These are phyloP conservation scores for Ostrea denselamellosa DNA, from an alignment of 1,140 invertebrate species.

Conservation along the genomic window DNA sequence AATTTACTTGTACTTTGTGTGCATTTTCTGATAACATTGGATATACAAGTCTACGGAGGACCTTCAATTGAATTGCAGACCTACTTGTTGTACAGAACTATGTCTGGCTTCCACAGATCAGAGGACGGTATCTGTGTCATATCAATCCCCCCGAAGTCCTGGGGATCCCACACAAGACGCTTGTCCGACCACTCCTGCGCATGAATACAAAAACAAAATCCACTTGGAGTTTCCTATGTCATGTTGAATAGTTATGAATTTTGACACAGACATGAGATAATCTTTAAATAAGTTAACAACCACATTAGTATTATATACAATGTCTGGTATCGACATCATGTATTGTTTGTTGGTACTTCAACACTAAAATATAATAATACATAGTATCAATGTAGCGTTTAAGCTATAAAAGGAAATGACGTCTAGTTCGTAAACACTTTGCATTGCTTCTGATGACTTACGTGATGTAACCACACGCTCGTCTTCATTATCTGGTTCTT, in stretches of 20 bases:
- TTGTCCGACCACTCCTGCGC: conserved; percentile 98
- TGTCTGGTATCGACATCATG: too few relatives aligned
- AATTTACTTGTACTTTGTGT: too few relatives aligned
- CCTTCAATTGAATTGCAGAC: background rate
- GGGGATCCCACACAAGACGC: conserved; percentile 97
- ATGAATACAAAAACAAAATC: background rate
- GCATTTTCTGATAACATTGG: too few relatives aligned
- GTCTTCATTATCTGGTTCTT: conserved; percentile 99
- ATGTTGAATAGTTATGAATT: too few relatives aligned
- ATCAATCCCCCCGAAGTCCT: conserved; percentile 97
- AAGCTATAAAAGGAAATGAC: too few relatives aligned
- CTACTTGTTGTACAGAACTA: conserved; percentile 99
- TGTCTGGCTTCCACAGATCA: conserved; percentile 99
- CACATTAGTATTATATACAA: background rate
- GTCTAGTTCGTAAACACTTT: background rate
- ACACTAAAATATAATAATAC: too few relatives aligned
- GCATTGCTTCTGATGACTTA: conserved; percentile 75
- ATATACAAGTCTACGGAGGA: too few relatives aligned
- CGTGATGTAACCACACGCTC: conserved; percentile 97
- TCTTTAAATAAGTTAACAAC: too few relatives aligned
- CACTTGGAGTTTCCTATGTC: too few relatives aligned
- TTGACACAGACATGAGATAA: too few relatives aligned
- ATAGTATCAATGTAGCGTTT: too few relatives aligned
- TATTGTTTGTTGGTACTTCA: too few relatives aligned
- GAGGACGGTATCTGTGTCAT: conserved; percentile 96